Base-by-base conservation (phyloP, 2,113 vertebrate species). In the Etheostoma spectabile region DNA sequence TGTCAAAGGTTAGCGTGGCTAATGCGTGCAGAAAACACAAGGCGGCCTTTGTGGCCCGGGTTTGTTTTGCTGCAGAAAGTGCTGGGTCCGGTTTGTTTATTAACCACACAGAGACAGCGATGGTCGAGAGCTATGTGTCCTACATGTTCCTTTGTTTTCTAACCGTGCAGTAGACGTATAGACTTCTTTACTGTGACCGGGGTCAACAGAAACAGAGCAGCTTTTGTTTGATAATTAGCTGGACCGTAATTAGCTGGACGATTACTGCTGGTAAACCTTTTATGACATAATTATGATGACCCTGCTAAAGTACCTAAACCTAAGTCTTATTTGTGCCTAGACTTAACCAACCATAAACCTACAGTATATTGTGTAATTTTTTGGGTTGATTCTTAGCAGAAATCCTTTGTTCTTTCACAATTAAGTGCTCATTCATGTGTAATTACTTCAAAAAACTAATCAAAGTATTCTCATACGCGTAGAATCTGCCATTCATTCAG, bases 1-100 rank as follows among this genome's bases (percentile, higher is more conserved):
- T 89, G 88, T 83, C 89, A 80, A 72, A 90, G 85, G 88, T 93
- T 79, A 80, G 22, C 3, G 33, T 0, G 46, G 73, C 65, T 30
- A 64, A 61, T 76, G 78, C 11, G 24, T 0, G 67, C 66, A n/a
- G 68, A 27, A 16, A 84, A 57, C 61, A 94, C 87, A 94, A 85
- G 42, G 79, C 66, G 0, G 63, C 62, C 86, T 92, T 89, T 92
- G 91, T 94, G 46, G 24, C 0, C 5, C 38, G 38, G 0, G 78
- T 19, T 75, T 82, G 77, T 89, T 85, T 70, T 22, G 27, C 68
- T n/a, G 71, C 33, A 66, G 63, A 74, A 82, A 77, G 10, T 27
- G 69, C 55, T 16, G 42, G 62, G 56, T 86, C 69, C 21, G 53
- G 73, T 82, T 68, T 48, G 65, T 63, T 74, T 56, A 76, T 77